phyloP scores from a whole-genome alignment of 2,113 vertebrate genomes.

The Furnarius figulus region DNA sequence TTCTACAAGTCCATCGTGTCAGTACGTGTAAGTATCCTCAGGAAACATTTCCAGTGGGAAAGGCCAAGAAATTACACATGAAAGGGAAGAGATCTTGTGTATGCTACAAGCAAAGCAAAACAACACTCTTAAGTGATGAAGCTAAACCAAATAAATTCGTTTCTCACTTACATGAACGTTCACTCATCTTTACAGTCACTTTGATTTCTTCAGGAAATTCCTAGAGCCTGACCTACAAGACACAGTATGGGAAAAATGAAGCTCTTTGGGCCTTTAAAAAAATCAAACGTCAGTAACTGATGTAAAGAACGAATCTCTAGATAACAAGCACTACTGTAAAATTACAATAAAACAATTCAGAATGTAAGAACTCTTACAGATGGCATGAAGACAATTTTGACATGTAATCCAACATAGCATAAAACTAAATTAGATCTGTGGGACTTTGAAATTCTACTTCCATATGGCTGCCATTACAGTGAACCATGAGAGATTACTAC shows the following conservation, averaged over 20 bases:
- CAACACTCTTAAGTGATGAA: not conserved
- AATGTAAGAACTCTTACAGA: conserved; percentile 56
- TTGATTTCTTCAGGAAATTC: not conserved
- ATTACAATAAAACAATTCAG: not conserved
- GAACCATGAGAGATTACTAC: conserved; percentile 35
- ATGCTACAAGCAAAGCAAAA: not conserved
- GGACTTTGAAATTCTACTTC: conserved; percentile 68
- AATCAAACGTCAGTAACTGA: not conserved
- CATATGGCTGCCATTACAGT: conserved; percentile 62
- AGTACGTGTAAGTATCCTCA: not conserved
- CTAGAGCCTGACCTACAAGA: not conserved
- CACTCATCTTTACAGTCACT: not conserved
- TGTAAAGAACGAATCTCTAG: not conserved
- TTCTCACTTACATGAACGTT: not conserved
- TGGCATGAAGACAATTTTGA: conserved; percentile 61
- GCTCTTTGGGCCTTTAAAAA: not conserved
- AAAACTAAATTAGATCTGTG: conserved; percentile 64
- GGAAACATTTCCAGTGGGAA: not conserved
- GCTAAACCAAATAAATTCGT: not conserved
- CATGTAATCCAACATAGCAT: conserved; percentile 47
- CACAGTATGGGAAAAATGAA: not conserved
- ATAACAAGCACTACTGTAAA: conserved; percentile 2
- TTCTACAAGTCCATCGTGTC: not conserved
- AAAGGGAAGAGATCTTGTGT: not conserved
- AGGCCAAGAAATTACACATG: not conserved